A percentile compares a stretch with the other conserved stretches of the same genome.
phyloP scores from a whole-genome alignment of 2,797 vertebrate genomes.

The Sebastes minor region DNA sequence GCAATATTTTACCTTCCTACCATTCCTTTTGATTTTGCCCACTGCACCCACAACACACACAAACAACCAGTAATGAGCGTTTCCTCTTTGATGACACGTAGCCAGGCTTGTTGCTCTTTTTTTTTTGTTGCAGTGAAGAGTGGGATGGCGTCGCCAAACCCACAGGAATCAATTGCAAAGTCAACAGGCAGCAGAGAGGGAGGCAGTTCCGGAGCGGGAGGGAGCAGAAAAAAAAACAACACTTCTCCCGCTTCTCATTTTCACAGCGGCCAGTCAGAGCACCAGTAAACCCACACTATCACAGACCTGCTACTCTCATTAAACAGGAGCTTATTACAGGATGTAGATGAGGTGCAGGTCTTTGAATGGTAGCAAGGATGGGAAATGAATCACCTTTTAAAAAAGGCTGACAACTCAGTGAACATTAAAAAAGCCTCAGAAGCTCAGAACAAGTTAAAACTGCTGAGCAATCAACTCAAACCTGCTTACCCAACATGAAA shows the following conservation, averaged over 20 bases:
- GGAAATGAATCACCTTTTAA: slow-evolving; percentile 13
- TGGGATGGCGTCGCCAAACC: slow-evolving; percentile 61
- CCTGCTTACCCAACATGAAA: slow-evolving; percentile 32
- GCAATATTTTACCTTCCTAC: neutral
- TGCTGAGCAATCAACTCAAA: slow-evolving; percentile 37
- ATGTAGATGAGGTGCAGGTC: slow-evolving; percentile 10
- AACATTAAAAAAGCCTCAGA: neutral
- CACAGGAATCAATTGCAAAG: slow-evolving; percentile 69
- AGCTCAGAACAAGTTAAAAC: slow-evolving; percentile 6
- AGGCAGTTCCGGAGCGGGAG: slow-evolving; percentile 60
- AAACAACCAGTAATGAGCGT: slow-evolving; percentile 8
- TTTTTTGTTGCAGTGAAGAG: slow-evolving; percentile 48
- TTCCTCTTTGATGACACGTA: slow-evolving; percentile 61
- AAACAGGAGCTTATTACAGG: slow-evolving; percentile 7
- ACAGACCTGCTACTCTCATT: slow-evolving; percentile 14
- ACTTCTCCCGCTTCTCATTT: slow-evolving; percentile 34
- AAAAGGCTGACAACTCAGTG: neutral
- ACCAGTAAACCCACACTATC: slow-evolving; percentile 14
- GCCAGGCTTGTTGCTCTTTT: slow-evolving; percentile 28
- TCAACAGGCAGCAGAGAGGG: slow-evolving; percentile 62
- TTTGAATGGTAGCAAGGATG: slow-evolving; percentile 8
- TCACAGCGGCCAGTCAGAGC: slow-evolving; percentile 39
- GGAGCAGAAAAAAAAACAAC: neutral
- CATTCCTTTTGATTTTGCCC: neutral
- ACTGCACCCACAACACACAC: slow-evolving; percentile 12